Percentiles rank a stretch among this genome's conserved stretches.
phyloP scores from a whole-genome alignment of 1,140 invertebrate genomes.

The Liolophura sinensis region DNA sequence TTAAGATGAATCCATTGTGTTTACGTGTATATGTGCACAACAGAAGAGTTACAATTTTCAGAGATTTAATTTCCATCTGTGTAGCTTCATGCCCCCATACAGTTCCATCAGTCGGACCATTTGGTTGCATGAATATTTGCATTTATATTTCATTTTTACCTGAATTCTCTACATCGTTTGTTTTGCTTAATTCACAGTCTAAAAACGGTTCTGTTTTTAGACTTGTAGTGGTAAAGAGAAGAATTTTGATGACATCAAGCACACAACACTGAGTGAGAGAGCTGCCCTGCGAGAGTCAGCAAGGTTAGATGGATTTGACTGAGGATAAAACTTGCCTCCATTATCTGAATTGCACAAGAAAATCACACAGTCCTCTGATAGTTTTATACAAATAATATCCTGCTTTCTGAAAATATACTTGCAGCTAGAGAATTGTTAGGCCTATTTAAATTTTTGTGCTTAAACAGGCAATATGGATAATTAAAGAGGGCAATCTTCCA shows the following conservation, averaged over 20 bases:
- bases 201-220: constrained; percentile 58
- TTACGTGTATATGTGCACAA: too few relatives aligned
- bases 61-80: neutral
- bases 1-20: too few relatives aligned
- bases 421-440: too few relatives aligned
- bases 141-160: constrained; percentile 2
- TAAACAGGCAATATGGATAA: too few relatives aligned
- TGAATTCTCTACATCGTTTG: constrained; percentile 16
- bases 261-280: constrained; percentile 93
- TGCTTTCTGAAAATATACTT: too few relatives aligned
- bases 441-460: too few relatives aligned
- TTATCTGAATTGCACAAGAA: neutral
- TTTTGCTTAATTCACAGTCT: constrained; percentile 22
- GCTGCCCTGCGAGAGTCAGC: constrained; percentile 89
- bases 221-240: constrained; percentile 74
- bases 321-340: neutral
- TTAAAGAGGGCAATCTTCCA: too few relatives aligned
- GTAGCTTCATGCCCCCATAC: neutral
- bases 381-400: too few relatives aligned
- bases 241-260: constrained; percentile 97
- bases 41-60: too few relatives aligned
- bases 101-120: neutral
- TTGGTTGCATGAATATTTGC: constrained; percentile 1
- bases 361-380: neutral
- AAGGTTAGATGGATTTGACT: constrained; percentile 45